Percentiles rank a stretch among this genome's conserved stretches.
Evolutionary conservation across 2,113 vertebrate genomes (phyloP).

Genomic region (Gavialis gangeticus): DNA sequence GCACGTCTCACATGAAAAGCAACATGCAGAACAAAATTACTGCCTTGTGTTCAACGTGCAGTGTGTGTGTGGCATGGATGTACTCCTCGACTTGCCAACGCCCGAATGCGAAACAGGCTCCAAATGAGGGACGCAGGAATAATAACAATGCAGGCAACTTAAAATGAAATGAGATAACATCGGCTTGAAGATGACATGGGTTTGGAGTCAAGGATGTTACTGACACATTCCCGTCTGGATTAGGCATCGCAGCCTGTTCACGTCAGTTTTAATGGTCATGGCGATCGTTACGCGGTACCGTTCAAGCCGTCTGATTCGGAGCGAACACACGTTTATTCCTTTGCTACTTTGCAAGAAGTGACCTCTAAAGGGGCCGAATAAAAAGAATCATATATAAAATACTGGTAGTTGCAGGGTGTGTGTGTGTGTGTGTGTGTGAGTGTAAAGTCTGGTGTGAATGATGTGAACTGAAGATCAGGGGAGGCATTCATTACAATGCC

Average conservation of each 20-base stretch:
- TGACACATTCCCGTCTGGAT: not conserved
- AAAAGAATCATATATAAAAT: not conserved
- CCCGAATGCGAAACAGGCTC: conserved; percentile 39
- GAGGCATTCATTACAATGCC: not conserved
- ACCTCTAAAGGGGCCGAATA: not conserved
- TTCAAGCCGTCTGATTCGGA: not conserved
- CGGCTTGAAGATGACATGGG: not conserved
- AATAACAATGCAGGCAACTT: conserved; percentile 35
- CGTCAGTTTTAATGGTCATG: rapidly evolving
- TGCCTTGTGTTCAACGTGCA: conserved; percentile 51
- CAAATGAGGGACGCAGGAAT: conserved; percentile 35
- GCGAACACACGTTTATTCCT: not conserved
- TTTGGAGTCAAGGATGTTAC: not conserved
- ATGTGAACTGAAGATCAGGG: rapidly evolving
- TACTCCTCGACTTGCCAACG: conserved; percentile 67
- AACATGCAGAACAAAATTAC: conserved; percentile 34
- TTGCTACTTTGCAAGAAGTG: not conserved
- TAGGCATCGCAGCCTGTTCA: not conserved
- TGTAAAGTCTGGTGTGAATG: rapidly evolving
- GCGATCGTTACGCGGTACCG: not conserved
- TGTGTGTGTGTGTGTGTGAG: rapidly evolving
- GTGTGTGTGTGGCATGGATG: conserved; percentile 65
- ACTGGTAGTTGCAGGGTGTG: not conserved
- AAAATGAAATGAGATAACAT: not conserved
- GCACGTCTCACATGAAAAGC: conserved; percentile 63